Evolutionary conservation across 2,113 vertebrate genomes (phyloP), one percentile per base, ranked within the genome.

Genomic region (Pleuronectes platessa): DNA sequence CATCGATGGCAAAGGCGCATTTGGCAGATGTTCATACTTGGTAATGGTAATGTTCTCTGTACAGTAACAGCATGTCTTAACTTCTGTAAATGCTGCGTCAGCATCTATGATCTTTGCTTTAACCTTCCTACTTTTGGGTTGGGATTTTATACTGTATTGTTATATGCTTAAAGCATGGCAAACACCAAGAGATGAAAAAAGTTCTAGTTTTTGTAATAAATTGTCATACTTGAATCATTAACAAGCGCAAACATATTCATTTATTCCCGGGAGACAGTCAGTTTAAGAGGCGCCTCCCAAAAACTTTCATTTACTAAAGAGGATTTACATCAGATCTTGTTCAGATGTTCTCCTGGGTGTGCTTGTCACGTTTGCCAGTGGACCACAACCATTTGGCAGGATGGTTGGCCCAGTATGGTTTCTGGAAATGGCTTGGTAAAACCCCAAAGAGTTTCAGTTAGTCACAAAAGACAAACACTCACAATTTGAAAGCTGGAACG

Each of bases 161-260:
- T 93, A 92, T 90, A 94, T 91, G 94, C 94, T 94, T 90, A 87
- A 92, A 93, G 94, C 94, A 95, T 94, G 94, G 93, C 93, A 90
- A 90, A 87, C 90, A 93, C 91, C 70, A 78, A 93, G 82, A 90
- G 89, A 94, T 86, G 45, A 92, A 86, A 92, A 92, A 91, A 88
- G 61, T 90, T 94, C 84, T 95, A 94, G 92, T 94, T 95, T 95
- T 95, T 94, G 77, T 92, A 95, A 95, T 94, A 95, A 95, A 94
- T 94, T 94, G 94, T 94, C 90, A 94, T 94, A 95, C 88, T 87
- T 92, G 90, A 94, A 91, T 91, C 83, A 86, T 87, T 81, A 18
- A 56, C 61, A 78, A 37, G 70, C 81, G 82, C 77, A 59, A 45
- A 76, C 5, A 68, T 58, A 13, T 47, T 64, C 74, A 61, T 31